phyloP scores from a whole-genome alignment of 2,113 vertebrate species.

The Emberiza fucata region DNA sequence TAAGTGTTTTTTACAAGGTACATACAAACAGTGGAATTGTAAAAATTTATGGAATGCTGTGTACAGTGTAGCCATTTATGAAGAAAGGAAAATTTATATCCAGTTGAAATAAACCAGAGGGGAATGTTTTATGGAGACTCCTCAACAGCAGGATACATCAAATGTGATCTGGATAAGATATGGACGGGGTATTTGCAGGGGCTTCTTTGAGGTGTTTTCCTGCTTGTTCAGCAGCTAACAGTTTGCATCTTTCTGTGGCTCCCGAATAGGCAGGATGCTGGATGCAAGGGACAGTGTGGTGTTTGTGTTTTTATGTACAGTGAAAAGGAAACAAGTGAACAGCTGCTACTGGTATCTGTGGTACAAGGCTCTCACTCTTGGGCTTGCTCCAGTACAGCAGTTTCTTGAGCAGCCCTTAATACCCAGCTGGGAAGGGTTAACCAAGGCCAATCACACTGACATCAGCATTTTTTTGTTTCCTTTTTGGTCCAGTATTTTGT shows the following conservation, averaged over 20 bases:
- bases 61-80: constrained; percentile 54
- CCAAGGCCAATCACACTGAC: background rate
- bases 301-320: background rate
- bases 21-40: constrained; percentile 77
- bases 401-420: constrained; percentile 33
- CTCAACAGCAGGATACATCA: background rate
- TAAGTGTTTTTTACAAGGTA: constrained; percentile 89
- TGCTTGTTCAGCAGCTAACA: background rate
- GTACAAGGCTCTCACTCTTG: background rate
- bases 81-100: constrained; percentile 60
- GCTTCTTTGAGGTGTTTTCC: background rate
- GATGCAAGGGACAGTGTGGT: background rate
- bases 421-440: constrained; percentile 59
- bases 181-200: background rate
- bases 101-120: constrained; percentile 34
- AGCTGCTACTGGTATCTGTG: background rate
- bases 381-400: background rate
- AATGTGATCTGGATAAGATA: background rate
- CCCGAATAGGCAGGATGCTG: background rate
- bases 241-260: background rate
- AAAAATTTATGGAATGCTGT: constrained; percentile 68
- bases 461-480: constrained; percentile 53
- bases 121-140: background rate
- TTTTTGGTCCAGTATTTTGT: constrained; percentile 54
- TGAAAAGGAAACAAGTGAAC: background rate